Conservation (phyloP, 2,113 vertebrate genomes). For the Urocynchramus pylzowi region DNA sequence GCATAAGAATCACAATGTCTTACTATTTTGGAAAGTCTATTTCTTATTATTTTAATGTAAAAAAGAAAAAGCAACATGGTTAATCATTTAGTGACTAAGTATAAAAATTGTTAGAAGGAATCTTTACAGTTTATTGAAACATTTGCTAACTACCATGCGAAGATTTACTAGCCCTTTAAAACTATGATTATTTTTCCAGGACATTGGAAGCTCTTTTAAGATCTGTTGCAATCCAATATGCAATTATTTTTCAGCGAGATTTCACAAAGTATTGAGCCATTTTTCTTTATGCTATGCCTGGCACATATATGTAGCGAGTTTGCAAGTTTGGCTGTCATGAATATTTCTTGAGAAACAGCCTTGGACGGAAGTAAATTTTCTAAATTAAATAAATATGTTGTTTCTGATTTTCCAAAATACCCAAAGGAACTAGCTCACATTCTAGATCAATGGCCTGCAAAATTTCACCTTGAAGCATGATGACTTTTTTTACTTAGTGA, state of each 20-base stretch:
- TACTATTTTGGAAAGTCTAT: neutral
- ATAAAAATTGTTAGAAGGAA: neutral
- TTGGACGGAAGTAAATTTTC: slow-evolving; percentile 36
- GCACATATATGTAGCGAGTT: neutral
- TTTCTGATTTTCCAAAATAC: slow-evolving; percentile 44
- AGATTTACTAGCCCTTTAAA: slow-evolving; percentile 22
- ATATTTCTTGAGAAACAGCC: slow-evolving; percentile 14
- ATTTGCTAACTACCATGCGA: neutral
- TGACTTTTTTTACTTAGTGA: neutral
- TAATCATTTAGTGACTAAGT: neutral
- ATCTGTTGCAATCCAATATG: neutral
- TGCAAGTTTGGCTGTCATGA: neutral
- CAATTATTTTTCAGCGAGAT: neutral
- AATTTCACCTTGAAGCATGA: slow-evolving; percentile 45
- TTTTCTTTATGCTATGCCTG: neutral
- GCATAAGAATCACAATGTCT: neutral
- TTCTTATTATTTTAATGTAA: neutral
- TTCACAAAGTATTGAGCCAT: neutral
- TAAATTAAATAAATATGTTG: slow-evolving; percentile 50
- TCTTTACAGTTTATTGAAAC: neutral
- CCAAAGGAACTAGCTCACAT: neutral
- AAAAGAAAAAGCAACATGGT: neutral
- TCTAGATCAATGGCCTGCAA: slow-evolving; percentile 50
- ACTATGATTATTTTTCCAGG: slow-evolving; percentile 16
- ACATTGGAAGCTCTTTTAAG: neutral